A percentile compares a stretch with the other conserved stretches of the same genome.
Evolutionary conservation across 2,113 vertebrate species (phyloP).

Genomic region (Nannospalax galili): DNA sequence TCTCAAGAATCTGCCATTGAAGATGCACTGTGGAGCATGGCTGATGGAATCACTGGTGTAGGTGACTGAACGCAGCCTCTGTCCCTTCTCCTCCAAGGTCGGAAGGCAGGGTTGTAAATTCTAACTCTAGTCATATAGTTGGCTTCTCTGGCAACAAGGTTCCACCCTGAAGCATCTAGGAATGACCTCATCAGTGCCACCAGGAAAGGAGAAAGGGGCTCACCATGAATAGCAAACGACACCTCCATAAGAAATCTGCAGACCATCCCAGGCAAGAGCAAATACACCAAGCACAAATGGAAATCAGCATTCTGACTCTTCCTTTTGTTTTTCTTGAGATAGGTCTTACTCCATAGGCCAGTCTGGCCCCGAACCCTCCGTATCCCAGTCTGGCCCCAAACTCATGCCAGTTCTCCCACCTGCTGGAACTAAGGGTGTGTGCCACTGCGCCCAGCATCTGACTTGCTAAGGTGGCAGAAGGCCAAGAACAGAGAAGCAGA

Average conservation of each 20-base stretch:
- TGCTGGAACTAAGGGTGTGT: not conserved
- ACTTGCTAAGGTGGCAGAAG: not conserved
- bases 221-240: not conserved
- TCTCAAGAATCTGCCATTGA: not conserved
- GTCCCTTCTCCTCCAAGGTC: not conserved
- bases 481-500: not conserved
- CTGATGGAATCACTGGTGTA: too few relatives aligned
- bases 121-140: not conserved
- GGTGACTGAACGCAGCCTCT: not conserved
- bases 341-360: constrained; percentile 85
- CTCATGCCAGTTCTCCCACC: not conserved
- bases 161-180: not conserved
- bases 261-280: constrained; percentile 84
- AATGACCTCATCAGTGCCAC: not conserved
- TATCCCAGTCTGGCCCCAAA: not conserved
- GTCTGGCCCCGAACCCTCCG: constrained; percentile 6
- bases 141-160: not conserved
- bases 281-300: constrained; percentile 89
- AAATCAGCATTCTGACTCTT: constrained; percentile 89
- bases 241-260: not conserved
- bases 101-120: not conserved
- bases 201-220: not conserved
- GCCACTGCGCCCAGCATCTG: not conserved
- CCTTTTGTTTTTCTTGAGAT: not conserved
- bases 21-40: too few relatives aligned